Evolutionary conservation across 1,140 invertebrate genomes (phyloP).

Genomic region (Zaprionus taronus): DNA sequence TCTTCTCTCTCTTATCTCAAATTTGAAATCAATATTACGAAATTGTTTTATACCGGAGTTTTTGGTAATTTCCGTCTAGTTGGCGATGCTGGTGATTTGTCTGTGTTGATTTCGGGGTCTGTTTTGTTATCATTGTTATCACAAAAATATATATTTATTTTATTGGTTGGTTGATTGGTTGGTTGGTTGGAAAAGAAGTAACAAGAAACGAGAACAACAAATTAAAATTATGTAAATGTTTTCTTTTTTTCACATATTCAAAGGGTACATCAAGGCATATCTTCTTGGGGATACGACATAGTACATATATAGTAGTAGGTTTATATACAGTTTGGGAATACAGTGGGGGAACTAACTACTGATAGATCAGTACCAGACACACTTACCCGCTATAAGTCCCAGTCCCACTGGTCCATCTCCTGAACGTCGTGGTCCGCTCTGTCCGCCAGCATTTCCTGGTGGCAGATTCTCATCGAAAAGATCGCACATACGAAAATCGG

Average conservation of each 20-base stretch:
- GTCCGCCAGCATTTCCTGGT: constrained; percentile 77
- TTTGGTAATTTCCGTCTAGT: constrained; percentile 96
- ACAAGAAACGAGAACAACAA: constrained; percentile 79
- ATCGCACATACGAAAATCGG: constrained; percentile 89
- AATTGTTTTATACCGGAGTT: constrained; percentile 93
- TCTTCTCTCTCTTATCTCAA: constrained; percentile 58
- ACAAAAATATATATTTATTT: constrained; percentile 28
- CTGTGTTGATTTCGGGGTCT: constrained; percentile 87
- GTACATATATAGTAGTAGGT: not conserved
- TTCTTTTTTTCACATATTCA: constrained; percentile 26
- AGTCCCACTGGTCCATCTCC: constrained; percentile 78
- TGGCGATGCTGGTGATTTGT: constrained; percentile 93
- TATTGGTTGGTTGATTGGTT: constrained; percentile 28
- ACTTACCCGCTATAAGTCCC: constrained; percentile 83
- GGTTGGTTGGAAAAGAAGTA: constrained; percentile 57
- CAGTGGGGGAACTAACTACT: constrained; percentile 3
- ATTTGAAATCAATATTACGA: constrained; percentile 63
- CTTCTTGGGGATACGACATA: constrained; percentile 21
- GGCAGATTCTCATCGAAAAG: constrained; percentile 86
- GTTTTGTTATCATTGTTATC: constrained; percentile 37
- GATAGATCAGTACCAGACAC: not conserved
- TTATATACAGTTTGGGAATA: constrained; percentile 26
- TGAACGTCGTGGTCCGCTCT: constrained; percentile 77
- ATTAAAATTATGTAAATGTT: constrained; percentile 74
- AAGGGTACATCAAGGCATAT: constrained; percentile 33